Evolutionary conservation across 2,888 invertebrate species (phyloP).

Genomic region (Ophion ventricosus): DNA sequence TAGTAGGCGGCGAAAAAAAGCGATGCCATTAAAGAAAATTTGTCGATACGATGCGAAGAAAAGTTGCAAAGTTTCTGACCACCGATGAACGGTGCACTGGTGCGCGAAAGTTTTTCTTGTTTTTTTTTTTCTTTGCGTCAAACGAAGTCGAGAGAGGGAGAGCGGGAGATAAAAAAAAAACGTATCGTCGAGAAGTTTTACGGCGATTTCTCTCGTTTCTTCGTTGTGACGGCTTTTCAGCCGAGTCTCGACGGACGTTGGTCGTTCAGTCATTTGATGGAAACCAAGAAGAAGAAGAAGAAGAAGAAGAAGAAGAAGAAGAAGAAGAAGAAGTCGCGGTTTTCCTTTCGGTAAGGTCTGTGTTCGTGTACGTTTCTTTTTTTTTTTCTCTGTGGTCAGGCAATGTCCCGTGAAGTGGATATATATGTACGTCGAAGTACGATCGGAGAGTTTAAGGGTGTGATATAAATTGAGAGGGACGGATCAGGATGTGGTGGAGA

Average conservation of each 20-base stretch:
- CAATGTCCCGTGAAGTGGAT: not conserved
- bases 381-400: constrained; percentile 27
- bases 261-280: not conserved
- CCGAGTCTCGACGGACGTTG: constrained; percentile 27
- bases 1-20: no score
- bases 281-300: not conserved
- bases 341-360: constrained; percentile 15
- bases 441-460: constrained; percentile 25
- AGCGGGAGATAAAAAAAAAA: not conserved
- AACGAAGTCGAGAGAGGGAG: no score
- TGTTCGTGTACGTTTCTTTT: constrained; percentile 7
- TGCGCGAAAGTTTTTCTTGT: no score
- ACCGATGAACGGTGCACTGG: no score
- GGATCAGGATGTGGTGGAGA: not conserved
- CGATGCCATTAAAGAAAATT: no score
- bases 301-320: not conserved
- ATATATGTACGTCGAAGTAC: constrained; percentile 3
- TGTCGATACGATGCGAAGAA: no score
- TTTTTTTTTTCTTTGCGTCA: no score
- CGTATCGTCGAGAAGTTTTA: constrained; percentile 17
- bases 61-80: no score
- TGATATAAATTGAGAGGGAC: constrained; percentile 13
- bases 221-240: constrained; percentile 34
- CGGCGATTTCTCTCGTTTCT: constrained; percentile 38
- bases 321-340: constrained; percentile 2